Conservation (phyloP, 2,888 invertebrate species). For the Cybosia mesomella region DNA sequence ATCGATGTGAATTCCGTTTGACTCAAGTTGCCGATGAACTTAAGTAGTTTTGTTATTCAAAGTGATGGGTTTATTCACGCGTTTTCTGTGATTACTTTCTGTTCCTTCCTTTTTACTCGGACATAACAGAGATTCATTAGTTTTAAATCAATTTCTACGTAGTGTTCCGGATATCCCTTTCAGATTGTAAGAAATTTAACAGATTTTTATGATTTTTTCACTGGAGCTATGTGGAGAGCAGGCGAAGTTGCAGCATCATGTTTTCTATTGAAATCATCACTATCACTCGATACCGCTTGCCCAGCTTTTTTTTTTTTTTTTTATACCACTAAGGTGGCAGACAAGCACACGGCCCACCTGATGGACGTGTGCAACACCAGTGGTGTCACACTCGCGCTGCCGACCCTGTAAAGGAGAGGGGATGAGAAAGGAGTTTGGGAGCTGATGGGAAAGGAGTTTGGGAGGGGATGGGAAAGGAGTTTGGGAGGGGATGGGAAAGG, state of each 20-base stretch:
- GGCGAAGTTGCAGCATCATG: not conserved
- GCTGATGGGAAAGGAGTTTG: too few relatives aligned
- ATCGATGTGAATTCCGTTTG: conserved; percentile 33
- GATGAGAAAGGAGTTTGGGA: too few relatives aligned
- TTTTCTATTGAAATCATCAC: not conserved
- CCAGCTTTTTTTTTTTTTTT: too few relatives aligned
- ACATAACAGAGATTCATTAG: not conserved
- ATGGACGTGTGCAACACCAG: too few relatives aligned
- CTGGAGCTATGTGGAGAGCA: not conserved
- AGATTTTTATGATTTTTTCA: not conserved
- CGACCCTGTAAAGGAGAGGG: too few relatives aligned
- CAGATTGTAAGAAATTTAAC: not conserved
- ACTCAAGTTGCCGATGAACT: conserved; percentile 35
- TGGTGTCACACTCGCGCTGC: too few relatives aligned
- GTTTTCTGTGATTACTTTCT: conserved; percentile 12
- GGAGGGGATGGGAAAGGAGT: too few relatives aligned
- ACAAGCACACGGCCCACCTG: too few relatives aligned
- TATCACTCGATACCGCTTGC: too few relatives aligned
- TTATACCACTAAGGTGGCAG: too few relatives aligned
- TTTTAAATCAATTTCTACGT: not conserved
- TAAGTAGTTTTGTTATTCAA: conserved; percentile 30
- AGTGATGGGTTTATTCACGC: conserved; percentile 38
- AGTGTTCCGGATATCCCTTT: not conserved
- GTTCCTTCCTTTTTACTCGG: not conserved
- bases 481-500: too few relatives aligned